Evolutionary conservation across 2,113 vertebrate species (phyloP), one percentile per base, ranked within the genome.

Genomic region (Cyprinodon variegatus): DNA sequence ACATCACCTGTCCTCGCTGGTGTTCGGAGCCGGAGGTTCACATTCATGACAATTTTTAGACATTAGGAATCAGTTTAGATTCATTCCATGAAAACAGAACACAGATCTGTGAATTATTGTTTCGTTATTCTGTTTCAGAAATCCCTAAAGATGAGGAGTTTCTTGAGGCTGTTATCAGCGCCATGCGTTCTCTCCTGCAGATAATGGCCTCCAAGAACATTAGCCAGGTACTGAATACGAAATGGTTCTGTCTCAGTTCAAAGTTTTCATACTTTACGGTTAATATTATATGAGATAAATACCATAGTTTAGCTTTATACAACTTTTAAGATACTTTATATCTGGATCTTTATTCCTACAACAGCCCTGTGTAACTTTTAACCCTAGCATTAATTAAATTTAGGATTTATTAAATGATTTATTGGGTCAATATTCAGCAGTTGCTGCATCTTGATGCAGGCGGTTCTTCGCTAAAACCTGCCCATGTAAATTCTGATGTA

Each of bases 141-240:
- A 93, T 97, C 41, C 91, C 94, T 74, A 94, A 95, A 87, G 94
- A 96, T 39, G 92, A 93, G 67, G 97, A 99, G 88, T 99, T 99
- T 83, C 92, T 99, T 14, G 98, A 99, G 94, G 96, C 97, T 0
- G 93, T 96, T 76, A 98, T 96, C 78, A 95, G 97, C 10, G 98
- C 98, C 72, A 90, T 99, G 89, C 94, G 98, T 17, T 97, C 97
- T 70, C 95, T 98, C 48, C 84, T 99, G 59, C 96, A 98, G 92
- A 96, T 95, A 82, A 95, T 97, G 90, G 96, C 97, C n/a, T 96
- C 96, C 70, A 96, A 96, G 90, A 96, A 95, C 82, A 96, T 99
- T 86, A 82, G 97, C 39, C 97, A 98, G 96, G 98, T 99, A 81
- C 69, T 65, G 29, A 70, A 41, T 4, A 38, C 63, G 37, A 9